These are phyloP conservation scores for Nothocercus julius DNA, from an alignment of 2,113 vertebrate species.

Conservation along the genomic window DNA sequence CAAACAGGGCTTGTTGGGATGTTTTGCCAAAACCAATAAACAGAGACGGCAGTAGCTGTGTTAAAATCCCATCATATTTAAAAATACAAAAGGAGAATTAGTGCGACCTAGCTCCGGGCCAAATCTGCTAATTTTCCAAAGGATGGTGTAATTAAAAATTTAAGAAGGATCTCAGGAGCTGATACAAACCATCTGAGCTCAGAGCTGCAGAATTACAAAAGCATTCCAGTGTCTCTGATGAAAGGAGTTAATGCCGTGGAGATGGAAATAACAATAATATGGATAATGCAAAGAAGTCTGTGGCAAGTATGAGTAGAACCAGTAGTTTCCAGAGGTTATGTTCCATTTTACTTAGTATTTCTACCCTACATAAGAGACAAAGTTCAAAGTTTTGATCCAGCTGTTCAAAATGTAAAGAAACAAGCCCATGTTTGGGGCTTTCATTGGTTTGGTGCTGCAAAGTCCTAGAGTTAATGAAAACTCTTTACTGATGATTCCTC, in stretches of 20 bases:
- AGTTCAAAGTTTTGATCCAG: not conserved
- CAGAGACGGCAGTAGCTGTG: not conserved
- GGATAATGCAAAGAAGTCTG: not conserved
- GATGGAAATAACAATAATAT: not conserved
- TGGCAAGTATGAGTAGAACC: not conserved
- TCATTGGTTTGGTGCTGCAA: not conserved
- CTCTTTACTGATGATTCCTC: no score
- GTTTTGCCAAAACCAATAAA: not conserved
- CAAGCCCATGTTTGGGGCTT: not conserved
- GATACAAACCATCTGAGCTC: conserved; percentile 47
- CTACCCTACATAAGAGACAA: not conserved
- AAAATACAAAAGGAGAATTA: conserved; percentile 19
- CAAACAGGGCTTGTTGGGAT: not conserved
- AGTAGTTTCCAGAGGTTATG: not conserved
- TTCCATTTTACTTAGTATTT: not conserved
- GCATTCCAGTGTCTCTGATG: not conserved
- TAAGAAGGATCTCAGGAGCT: conserved; percentile 14
- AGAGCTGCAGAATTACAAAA: not conserved
- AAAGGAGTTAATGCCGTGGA: not conserved
- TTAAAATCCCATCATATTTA: not conserved
- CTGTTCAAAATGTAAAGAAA: not conserved
- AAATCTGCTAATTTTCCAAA: conserved; percentile 32
- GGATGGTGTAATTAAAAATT: not conserved
- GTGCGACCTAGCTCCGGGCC: not conserved
- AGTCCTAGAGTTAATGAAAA: not conserved